A percentile compares a stretch with the other conserved stretches of the same genome.
Evolutionary conservation across 2,113 vertebrate genomes (phyloP).

Genomic region (Pterocles gutturalis): DNA sequence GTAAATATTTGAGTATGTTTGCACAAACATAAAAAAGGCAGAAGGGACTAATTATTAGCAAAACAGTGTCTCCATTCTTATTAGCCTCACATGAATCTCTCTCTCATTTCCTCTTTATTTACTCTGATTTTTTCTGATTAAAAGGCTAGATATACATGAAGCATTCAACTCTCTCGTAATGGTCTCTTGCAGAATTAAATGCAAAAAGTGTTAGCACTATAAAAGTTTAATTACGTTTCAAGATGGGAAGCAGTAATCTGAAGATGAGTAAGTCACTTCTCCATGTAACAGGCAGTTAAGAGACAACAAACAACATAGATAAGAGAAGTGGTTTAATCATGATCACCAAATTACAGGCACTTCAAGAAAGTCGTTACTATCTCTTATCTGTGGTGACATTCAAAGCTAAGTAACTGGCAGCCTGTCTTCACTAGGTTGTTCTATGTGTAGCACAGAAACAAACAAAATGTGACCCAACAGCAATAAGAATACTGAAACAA

Average conservation of each 20-base stretch:
- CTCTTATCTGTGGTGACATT: conserved; percentile 65
- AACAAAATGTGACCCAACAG: conserved; percentile 82
- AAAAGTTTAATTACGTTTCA: conserved; percentile 44
- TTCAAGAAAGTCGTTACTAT: conserved; percentile 46
- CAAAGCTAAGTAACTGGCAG: conserved; percentile 72
- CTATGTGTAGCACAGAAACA: conserved; percentile 84
- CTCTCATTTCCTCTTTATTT: neutral
- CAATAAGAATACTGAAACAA: conserved; percentile 79
- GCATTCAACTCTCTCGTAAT: conserved; percentile 9
- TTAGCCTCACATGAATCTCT: conserved; percentile 3
- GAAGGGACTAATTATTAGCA: conserved; percentile 17
- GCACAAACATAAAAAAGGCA: conserved; percentile 7
- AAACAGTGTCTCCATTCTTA: conserved; percentile 25
- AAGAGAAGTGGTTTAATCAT: conserved; percentile 79
- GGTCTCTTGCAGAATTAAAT: conserved; percentile 45
- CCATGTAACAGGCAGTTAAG: conserved; percentile 47
- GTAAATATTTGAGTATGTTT: conserved; percentile 13
- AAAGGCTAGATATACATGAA: neutral
- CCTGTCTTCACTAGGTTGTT: conserved; percentile 78
- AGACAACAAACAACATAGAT: conserved; percentile 57
- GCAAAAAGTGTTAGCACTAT: conserved; percentile 10
- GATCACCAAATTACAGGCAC: conserved; percentile 71
- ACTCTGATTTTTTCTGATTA: neutral
- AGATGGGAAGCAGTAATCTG: conserved; percentile 49
- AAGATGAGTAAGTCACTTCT: conserved; percentile 73